Conservation (phyloP, 1,140 invertebrate species). For the Fopius arisanus region DNA sequence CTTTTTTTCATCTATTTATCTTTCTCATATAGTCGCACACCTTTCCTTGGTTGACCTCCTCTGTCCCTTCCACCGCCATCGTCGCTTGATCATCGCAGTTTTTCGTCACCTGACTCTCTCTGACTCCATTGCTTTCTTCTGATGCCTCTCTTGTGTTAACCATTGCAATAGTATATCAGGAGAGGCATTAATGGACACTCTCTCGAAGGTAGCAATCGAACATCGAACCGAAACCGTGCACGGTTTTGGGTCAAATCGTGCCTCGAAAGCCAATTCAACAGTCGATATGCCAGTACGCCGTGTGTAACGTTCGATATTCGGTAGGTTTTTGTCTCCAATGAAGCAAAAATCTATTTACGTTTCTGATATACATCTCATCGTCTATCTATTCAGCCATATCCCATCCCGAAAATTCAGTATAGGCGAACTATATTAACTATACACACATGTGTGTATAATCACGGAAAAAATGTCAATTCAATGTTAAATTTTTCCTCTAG, state of each 20-base stretch:
- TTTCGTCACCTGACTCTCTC: constrained; percentile 12
- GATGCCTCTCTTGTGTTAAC: constrained; percentile 6
- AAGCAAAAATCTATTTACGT: background rate
- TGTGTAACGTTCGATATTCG: background rate
- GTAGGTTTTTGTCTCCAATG: background rate
- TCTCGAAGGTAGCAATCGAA: constrained; percentile 29
- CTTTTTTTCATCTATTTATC: background rate
- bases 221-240: constrained; percentile 42
- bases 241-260: constrained; percentile 63
- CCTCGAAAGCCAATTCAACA: constrained; percentile 56
- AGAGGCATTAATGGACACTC: constrained; percentile 6
- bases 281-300: constrained; percentile 13
- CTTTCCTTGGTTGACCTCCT: constrained; percentile 3
- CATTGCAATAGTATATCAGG: constrained; percentile 28
- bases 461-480: no score
- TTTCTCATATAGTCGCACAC: background rate
- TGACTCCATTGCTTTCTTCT: background rate
- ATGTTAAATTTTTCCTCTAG: no score
- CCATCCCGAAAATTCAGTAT: background rate
- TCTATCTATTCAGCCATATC: background rate
- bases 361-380: background rate
- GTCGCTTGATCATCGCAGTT: background rate
- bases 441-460: no score
- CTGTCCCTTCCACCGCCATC: background rate
- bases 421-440: no score